Evolutionary conservation across 2,888 invertebrate species (phyloP).

Genomic region (Mythimna ferrago): DNA sequence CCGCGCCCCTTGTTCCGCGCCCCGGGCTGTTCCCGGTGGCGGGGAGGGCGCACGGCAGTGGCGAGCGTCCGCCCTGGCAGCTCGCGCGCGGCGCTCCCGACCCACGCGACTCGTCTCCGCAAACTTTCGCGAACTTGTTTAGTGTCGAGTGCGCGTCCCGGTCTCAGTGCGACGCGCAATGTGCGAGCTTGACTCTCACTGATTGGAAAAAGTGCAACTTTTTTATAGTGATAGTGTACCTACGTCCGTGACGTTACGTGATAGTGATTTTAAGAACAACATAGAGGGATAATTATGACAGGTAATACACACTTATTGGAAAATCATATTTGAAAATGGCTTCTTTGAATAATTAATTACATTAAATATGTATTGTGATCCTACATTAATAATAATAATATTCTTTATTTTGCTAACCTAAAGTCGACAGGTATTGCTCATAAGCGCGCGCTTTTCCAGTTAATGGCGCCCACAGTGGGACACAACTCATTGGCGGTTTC

Average conservation of each 20-base stretch:
- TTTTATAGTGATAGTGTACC: conserved; percentile 50
- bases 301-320: conserved; percentile 39
- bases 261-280: conserved; percentile 36
- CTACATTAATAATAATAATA: background rate
- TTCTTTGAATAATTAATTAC: background rate
- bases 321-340: background rate
- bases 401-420: background rate
- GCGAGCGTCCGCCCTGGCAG: conserved; percentile 57
- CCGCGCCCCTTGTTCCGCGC: conserved; percentile 11
- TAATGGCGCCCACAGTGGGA: conserved; percentile 60
- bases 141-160: conserved; percentile 16
- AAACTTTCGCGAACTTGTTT: conserved; percentile 58
- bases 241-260: conserved; percentile 15
- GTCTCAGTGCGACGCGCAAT: background rate
- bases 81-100: conserved; percentile 56
- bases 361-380: background rate
- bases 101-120: conserved; percentile 40
- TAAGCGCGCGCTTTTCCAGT: background rate
- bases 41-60: conserved; percentile 57
- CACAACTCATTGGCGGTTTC: conserved; percentile 10
- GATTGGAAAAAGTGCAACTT: conserved; percentile 43
- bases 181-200: conserved; percentile 1
- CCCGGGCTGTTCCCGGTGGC: conserved; percentile 34
- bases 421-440: background rate
- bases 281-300: conserved; percentile 18